These are phyloP conservation scores for Plutella xylostella DNA, from an alignment of 2,888 invertebrate species.

Conservation along the genomic window DNA sequence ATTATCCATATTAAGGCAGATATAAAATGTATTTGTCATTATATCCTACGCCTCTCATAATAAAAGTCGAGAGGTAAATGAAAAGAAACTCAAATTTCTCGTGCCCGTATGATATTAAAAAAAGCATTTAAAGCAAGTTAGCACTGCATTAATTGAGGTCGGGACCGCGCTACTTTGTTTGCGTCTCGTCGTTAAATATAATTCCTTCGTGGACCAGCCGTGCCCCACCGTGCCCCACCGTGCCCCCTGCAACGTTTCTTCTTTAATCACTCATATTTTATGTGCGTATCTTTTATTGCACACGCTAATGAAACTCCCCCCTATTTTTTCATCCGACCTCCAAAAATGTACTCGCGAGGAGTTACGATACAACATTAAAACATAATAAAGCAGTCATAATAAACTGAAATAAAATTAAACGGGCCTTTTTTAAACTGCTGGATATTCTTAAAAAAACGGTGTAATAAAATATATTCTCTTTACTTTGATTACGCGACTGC, in stretches of 20 bases:
- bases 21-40: no score
- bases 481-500: background rate
- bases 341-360: slow-evolving; percentile 27
- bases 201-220: slow-evolving; percentile 25
- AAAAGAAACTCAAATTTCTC: slow-evolving; percentile 30
- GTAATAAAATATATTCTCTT: slow-evolving; percentile 18
- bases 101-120: slow-evolving; percentile 34
- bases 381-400: slow-evolving; percentile 5
- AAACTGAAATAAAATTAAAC: background rate
- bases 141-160: slow-evolving; percentile 32
- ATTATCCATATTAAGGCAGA: no score
- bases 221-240: slow-evolving; percentile 30
- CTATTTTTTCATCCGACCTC: slow-evolving; percentile 32
- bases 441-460: background rate
- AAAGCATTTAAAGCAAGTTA: slow-evolving; percentile 43
- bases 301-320: slow-evolving; percentile 45
- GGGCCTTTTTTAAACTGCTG: background rate
- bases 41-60: slow-evolving; percentile 9
- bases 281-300: slow-evolving; percentile 52
- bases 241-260: slow-evolving; percentile 44
- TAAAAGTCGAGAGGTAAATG: slow-evolving; percentile 10
- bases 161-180: slow-evolving; percentile 42
- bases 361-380: slow-evolving; percentile 18
- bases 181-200: slow-evolving; percentile 42
- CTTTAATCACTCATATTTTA: slow-evolving; percentile 59